Base-by-base conservation (phyloP, 2,888 invertebrate species). In the Orthonevra nobilis region DNA sequence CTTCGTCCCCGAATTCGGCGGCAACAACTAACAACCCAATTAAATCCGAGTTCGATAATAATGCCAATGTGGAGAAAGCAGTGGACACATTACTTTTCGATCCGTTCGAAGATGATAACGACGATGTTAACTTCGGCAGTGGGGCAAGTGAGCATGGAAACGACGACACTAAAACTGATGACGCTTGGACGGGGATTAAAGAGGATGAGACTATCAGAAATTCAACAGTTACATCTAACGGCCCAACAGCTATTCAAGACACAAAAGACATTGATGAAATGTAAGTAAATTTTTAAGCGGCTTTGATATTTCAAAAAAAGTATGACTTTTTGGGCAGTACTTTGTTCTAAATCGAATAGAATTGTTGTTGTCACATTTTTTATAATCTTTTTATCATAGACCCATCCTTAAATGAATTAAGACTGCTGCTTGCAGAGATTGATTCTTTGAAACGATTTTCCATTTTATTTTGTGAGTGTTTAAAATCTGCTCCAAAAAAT, bases 51-150 rank as follows among this genome's bases (percentile, higher is more conserved):
- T 86, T 85, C 58, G 87, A 87, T 74, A 87, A 85, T 61, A 87
- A 87, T 83, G 87, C 87, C 15, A 87, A 87, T 79, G 85, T 87
- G 34, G 87, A 87, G 66, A 87, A 86, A 61, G 81, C 83, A 34
- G 61, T 81, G 4, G 74, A 79, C 56, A 81, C 20, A 50, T 17
- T 38, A 19, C 52, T 40, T 6, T 50, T 40, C 52, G 58, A 69
- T 75, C 58, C 66, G 2, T 60, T 60, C 36, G 81, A 81, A 2
- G 54, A 72, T 4, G 70, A 75, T 23, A 66, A 82, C 10, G 52
- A 81, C 10, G 72, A 73, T 23, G 42, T 38, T 30, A 72, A 83
- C 52, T 58, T 81, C 81, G 19, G 69, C 34, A 20, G 82, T 84
- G 32, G 38, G 70, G 42, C 42, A 50, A 7, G 60, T 60, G 46